These are phyloP conservation scores for Oryzias curvinotus DNA, from an alignment of 2,113 vertebrate species.

Conservation along the genomic window DNA sequence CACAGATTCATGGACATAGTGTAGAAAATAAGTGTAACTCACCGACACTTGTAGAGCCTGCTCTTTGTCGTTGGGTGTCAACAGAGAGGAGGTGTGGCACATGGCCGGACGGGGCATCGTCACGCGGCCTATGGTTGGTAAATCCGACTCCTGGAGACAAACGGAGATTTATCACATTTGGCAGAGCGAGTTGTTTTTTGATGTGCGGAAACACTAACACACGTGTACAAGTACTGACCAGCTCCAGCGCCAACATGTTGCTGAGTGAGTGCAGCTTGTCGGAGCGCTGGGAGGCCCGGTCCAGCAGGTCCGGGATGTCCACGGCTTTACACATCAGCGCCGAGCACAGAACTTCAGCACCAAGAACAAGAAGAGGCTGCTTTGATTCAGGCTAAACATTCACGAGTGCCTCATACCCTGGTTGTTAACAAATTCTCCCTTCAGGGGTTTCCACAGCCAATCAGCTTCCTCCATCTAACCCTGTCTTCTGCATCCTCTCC, in stretches of 20 bases:
- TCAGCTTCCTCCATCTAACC: too few species aligned
- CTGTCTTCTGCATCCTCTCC: too few species aligned
- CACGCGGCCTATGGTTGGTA: constrained; percentile 60
- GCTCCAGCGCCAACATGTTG: constrained; percentile 65
- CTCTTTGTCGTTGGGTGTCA: constrained; percentile 77
- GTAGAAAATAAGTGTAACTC: constrained; percentile 17
- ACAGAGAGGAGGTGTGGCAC: constrained; percentile 80
- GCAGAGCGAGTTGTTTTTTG: too few species aligned
- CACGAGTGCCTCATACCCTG: background rate
- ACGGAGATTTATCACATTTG: background rate
- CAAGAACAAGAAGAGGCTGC: background rate
- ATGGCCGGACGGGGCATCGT: constrained; percentile 68
- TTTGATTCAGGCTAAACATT: background rate
- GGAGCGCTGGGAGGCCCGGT: constrained; percentile 75
- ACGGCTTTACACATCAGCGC: constrained; percentile 48
- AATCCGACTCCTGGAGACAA: constrained; percentile 67
- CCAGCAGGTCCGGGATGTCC: constrained; percentile 70
- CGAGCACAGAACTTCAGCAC: constrained; percentile 42
- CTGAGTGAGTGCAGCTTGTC: constrained; percentile 79
- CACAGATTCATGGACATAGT: background rate
- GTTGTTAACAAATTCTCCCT: too few species aligned
- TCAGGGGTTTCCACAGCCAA: too few species aligned
- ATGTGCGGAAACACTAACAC: background rate
- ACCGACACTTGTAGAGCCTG: constrained; percentile 76
- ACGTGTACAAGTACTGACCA: constrained; percentile 64